Conservation (phyloP, 2,888 invertebrate species). For the Pecten maximus region DNA sequence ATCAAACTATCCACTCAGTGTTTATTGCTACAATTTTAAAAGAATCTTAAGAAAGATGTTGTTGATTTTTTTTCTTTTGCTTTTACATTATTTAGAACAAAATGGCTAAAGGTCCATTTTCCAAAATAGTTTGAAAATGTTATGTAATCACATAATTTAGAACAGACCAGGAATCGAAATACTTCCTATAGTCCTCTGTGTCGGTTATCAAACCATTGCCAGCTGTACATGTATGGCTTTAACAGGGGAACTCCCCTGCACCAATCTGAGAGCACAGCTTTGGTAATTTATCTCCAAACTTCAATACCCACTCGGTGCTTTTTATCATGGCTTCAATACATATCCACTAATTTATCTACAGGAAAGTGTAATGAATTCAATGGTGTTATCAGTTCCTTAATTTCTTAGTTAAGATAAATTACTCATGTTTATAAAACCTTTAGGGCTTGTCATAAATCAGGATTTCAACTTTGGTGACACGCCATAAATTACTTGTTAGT, state of each 20-base stretch:
- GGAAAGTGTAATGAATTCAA: not conserved
- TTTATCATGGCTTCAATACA: not conserved
- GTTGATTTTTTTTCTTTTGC: too few species aligned
- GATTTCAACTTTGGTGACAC: not conserved
- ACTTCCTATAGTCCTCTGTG: not conserved
- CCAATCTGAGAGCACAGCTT: not conserved
- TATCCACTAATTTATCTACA: not conserved
- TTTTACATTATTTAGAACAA: too few species aligned
- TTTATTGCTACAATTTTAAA: too few species aligned
- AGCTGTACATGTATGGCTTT: not conserved
- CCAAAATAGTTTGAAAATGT: too few species aligned
- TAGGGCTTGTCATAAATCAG: not conserved
- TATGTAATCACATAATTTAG: too few species aligned
- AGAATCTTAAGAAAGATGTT: too few species aligned
- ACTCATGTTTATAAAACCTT: not conserved
- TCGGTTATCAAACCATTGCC: not conserved
- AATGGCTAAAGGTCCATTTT: too few species aligned
- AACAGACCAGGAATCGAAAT: too few species aligned
- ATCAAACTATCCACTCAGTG: too few species aligned
- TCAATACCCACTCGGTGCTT: not conserved
- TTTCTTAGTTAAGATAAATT: conserved; percentile 19
- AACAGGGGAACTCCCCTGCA: not conserved
- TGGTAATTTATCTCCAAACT: not conserved
- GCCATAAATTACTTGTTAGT: not conserved
- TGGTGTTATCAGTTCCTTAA: not conserved